Evolutionary conservation across 35 echinoderm and acorn worm species (phyloP).

Genomic region (Eucidaris tribuloides): DNA sequence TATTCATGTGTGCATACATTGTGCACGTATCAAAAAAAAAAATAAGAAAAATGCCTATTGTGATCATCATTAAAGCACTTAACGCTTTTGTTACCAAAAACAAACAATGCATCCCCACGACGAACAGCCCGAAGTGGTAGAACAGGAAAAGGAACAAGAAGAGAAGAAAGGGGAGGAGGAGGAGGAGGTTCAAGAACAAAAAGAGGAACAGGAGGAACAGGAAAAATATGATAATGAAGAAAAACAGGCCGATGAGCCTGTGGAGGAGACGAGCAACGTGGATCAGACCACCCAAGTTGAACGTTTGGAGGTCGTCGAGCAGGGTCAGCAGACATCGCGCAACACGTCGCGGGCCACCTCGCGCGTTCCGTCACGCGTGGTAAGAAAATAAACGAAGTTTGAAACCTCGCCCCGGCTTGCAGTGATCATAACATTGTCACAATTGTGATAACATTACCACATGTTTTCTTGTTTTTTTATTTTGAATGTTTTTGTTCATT

Average conservation of each 20-base stretch:
- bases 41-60: too few species aligned
- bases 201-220: too few species aligned
- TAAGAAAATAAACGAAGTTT: too few species aligned
- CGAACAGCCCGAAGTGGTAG: conserved; percentile 23
- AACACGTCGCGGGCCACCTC: conserved; percentile 17
- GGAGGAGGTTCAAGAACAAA: not conserved
- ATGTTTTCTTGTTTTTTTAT: too few species aligned
- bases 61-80: not conserved
- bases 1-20: too few species aligned
- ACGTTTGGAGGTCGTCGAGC: conserved; percentile 10
- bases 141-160: not conserved
- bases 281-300: conserved; percentile 49
- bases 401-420: too few species aligned
- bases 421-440: too few species aligned
- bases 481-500: too few species aligned
- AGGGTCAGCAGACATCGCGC: conserved; percentile 70
- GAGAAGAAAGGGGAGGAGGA: not conserved
- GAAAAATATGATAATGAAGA: too few species aligned
- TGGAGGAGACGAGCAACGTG: conserved; percentile 15
- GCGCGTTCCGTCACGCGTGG: not conserved
- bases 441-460: too few species aligned
- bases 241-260: too few species aligned
- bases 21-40: too few species aligned
- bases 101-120: not conserved
- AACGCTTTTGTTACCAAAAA: not conserved